Evolutionary conservation across 2,888 invertebrate species (phyloP).

Genomic region (Drosophila mimica): DNA sequence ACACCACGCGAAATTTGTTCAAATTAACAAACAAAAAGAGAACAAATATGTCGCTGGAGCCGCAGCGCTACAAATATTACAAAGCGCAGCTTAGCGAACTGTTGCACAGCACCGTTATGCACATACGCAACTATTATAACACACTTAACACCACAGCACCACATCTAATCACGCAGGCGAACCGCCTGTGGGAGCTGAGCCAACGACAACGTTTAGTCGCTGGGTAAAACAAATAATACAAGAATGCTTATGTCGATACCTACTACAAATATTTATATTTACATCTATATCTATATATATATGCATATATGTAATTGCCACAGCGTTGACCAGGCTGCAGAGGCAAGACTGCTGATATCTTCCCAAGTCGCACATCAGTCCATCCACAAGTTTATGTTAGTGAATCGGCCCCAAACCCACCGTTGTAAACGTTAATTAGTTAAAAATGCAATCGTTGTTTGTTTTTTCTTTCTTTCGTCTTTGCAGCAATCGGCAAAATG

Average conservation of each 20-base stretch:
- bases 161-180: constrained; percentile 18
- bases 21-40: not conserved
- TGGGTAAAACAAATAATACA: constrained; percentile 41
- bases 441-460: not conserved
- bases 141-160: constrained; percentile 4
- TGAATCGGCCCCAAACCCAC: not conserved
- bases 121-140: constrained; percentile 27
- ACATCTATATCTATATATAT: not conserved
- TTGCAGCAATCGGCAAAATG: constrained; percentile 29
- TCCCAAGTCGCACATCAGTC: constrained; percentile 32
- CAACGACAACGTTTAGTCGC: constrained; percentile 45
- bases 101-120: constrained; percentile 22
- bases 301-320: not conserved
- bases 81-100: constrained; percentile 17
- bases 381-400: constrained; percentile 53
- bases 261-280: not conserved
- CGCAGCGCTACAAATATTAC: constrained; percentile 20
- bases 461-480: not conserved
- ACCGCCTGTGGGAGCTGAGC: constrained; percentile 55
- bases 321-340: constrained; percentile 37
- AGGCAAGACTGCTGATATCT: constrained; percentile 29
- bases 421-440: not conserved
- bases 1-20: constrained; percentile 23
- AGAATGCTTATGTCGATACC: not conserved
- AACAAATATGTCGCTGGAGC: constrained; percentile 22